phyloP scores from a whole-genome alignment of 1,140 invertebrate species.

The Trachelipus rathkii region DNA sequence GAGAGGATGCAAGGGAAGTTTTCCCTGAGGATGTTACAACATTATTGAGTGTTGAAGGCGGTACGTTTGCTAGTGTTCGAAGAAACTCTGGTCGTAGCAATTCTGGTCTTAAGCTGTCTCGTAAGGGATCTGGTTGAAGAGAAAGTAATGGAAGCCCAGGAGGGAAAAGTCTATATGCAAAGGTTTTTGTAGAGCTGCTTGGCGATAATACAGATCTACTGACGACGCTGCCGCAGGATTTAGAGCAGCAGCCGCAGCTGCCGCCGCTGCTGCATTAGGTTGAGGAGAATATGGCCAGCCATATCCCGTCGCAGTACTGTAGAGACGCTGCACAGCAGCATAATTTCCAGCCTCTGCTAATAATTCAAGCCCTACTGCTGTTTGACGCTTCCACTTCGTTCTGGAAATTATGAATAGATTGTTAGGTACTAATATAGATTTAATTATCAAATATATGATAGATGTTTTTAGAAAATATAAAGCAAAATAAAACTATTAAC shows the following conservation, averaged over 20 bases:
- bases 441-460: conserved; percentile 7
- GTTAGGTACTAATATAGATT: conserved; percentile 47
- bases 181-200: conserved; percentile 54
- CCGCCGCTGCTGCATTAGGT: conserved; percentile 44
- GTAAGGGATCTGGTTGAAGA: neutral
- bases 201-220: conserved; percentile 46
- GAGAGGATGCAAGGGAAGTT: neutral
- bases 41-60: neutral
- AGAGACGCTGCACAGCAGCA: conserved; percentile 86
- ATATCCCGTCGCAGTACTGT: conserved; percentile 27
- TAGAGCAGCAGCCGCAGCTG: conserved; percentile 31
- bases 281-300: conserved; percentile 17
- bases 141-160: conserved; percentile 8
- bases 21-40: neutral
- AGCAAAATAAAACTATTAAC: neutral
- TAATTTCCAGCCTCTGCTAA: conserved; percentile 95
- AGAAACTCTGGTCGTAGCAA: neutral
- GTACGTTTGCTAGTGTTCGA: neutral
- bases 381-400: conserved; percentile 99
- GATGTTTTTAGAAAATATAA: no score
- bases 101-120: neutral
- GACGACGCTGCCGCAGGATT: conserved; percentile 12
- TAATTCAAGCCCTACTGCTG: conserved; percentile 93
- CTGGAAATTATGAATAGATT: conserved; percentile 58
- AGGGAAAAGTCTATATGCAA: conserved; percentile 46